Base-by-base conservation (phyloP, 2,888 invertebrate genomes). In the Thera obeliscata region DNA sequence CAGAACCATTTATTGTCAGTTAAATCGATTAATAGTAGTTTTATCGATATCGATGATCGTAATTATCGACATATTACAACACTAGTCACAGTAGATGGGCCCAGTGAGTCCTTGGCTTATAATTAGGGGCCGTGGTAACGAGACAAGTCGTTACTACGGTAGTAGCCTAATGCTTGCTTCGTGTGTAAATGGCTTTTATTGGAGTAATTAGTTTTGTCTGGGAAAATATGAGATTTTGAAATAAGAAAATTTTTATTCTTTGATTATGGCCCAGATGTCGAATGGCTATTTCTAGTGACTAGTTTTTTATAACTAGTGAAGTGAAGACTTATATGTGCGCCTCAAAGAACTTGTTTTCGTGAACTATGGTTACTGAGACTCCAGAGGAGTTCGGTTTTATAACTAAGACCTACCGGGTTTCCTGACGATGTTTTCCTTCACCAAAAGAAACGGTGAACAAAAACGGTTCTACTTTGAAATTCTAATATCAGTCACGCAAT, bases 61-160 rank as follows among this genome's bases (percentile, higher is more conserved):
- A 60, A 50, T 43, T 22, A 61, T 67, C 61, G 56, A 64, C 33
- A 57, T 46, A 68, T 70, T 54, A 67, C 72, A 71, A 61, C 71
- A 61, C 72, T 79, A 79, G 73, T 81, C 76, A 74, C 50, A 72
- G 62, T 56, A 66, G 66, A 69, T 50, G 60, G 56, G 59, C 56
- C 61, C 58, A 63, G 74, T 81, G 82, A 82, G 80, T 78, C 78
- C 76, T 78, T 76, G 78, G 77, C 81, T 87, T 83, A 85, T 88
- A 87, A 88, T 90, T 86, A 86, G 82, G 80, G 78, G 76, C 70
- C 73, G 66, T 76, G 55, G 78, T 87, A 87, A 88, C 83, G 85
- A 88, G 86, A 74, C 67, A 76, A 62, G 74, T 50, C 50, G 50
- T 52, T 52, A 52, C 52, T 52, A 9, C 8, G 52, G 82, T 77